Percentiles rank a stretch among this genome's conserved stretches.
Evolutionary conservation across 2,888 invertebrate genomes (phyloP).

Genomic region (Melipona beecheii): DNA sequence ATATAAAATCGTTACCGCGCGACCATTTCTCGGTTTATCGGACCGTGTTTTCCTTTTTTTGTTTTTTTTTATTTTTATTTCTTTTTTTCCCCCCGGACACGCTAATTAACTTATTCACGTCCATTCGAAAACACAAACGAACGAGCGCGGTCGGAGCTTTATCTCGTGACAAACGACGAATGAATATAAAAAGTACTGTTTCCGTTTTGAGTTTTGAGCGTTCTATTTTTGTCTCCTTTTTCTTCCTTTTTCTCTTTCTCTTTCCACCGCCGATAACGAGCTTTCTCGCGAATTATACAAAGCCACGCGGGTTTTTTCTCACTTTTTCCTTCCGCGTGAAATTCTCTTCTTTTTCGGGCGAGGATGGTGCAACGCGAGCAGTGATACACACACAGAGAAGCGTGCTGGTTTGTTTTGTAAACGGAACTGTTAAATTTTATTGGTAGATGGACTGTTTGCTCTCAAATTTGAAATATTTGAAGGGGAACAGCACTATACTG

Average conservation of each 20-base stretch:
- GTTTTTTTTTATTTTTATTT: not conserved
- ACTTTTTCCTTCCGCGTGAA: not conserved
- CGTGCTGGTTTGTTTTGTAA: not conserved
- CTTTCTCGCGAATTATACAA: not conserved
- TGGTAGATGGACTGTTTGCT: not conserved
- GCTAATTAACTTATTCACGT: slow-evolving; percentile 54
- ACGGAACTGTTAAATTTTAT: not conserved
- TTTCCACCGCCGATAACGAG: not conserved
- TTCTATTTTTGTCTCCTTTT: not conserved
- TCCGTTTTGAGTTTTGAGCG: not conserved
- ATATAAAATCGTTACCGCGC: slow-evolving; percentile 42
- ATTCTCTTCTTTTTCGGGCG: too few species aligned
- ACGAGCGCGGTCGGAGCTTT: not conserved
- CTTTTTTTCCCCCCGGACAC: not conserved
- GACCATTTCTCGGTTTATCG: slow-evolving; percentile 20
- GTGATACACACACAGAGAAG: not conserved
- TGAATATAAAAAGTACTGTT: slow-evolving; percentile 4
- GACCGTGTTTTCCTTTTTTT: slow-evolving; percentile 23
- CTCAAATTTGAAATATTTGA: not conserved
- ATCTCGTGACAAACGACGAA: slow-evolving; percentile 1
- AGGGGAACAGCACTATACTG: not conserved
- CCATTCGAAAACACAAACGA: slow-evolving; percentile 36
- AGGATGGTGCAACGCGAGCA: not conserved
- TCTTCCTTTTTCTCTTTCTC: not conserved
- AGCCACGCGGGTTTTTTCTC: not conserved